Base-by-base conservation (phyloP, 2,888 invertebrate genomes). In the Tetanocera ferruginea region DNA sequence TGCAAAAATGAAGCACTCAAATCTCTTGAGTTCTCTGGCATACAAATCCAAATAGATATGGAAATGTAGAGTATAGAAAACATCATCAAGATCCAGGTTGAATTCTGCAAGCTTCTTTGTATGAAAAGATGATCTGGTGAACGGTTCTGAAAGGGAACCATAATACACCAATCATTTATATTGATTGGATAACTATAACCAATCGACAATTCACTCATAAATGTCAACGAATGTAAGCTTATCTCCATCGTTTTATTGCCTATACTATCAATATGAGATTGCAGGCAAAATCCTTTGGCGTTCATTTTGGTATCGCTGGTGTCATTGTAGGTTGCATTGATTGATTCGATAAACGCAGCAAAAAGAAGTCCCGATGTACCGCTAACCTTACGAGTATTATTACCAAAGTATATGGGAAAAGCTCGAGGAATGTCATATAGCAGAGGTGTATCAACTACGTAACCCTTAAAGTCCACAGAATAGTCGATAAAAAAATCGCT, bases 121-220 rank as follows among this genome's bases (percentile, higher is more conserved):
- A 87, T 76, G 60, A 84, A 88, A 9, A 82, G 66, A 11, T 86
- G 82, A 23, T 83, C 83, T 1, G 84, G 77, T 0, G 87, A 84
- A 3, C 84, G 82, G 75, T 85, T 86, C 3, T 79, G 81, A 66
- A 80, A 84, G 0, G 88, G 88, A 17, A 88, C 85, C 85, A 88
- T 87, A 3, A 88, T 37, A 67, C 87, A 88, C 81, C 84, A 84
- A 37, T 88, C 88, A 73, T 84, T 87, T 11, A 87, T 85, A 52
- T 84, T 84, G 5, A 88, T 83, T 0, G 88, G 88, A 76, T 88
- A 86, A 79, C 88, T 87, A 3, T 78, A 77, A 57, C 83, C 83
- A 2, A 83, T 69, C 9, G 28, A 6, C 9, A 60, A 31, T 17
- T 25, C 75, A 8, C 79, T 75, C 4, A 80, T 28, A 31, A 83